Evolutionary conservation across 2,797 vertebrate genomes (phyloP).

Genomic region (Aphelocoma californica): DNA sequence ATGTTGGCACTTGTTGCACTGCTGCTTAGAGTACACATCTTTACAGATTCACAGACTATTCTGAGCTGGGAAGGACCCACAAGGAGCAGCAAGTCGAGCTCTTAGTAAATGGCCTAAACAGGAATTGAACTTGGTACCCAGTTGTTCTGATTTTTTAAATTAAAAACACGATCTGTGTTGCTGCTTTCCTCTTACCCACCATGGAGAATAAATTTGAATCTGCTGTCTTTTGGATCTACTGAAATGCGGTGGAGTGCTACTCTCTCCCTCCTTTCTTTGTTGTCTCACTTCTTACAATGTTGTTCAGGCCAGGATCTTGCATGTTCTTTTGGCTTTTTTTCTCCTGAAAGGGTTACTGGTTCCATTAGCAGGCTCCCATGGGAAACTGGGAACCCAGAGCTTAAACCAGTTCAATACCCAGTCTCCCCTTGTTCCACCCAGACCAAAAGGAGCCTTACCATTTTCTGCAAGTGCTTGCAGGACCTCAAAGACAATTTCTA

Average conservation of each 20-base stretch:
- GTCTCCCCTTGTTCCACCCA: neutral
- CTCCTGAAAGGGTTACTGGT: neutral
- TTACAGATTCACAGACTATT: neutral
- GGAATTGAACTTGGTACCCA: neutral
- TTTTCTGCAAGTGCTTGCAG: constrained; percentile 86
- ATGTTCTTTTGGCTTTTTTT: neutral
- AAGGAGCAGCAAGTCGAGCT: rapidly evolving
- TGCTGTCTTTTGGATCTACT: neutral
- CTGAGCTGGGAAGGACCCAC: neutral
- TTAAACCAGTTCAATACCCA: neutral
- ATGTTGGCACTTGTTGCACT: neutral
- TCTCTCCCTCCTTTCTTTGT: neutral
- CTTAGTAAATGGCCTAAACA: neutral
- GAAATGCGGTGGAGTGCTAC: neutral
- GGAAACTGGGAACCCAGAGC: neutral
- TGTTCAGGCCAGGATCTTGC: neutral
- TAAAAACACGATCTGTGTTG: rapidly evolving
- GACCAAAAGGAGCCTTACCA: constrained; percentile 73
- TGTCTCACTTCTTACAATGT: neutral
- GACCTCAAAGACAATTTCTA: constrained; percentile 87
- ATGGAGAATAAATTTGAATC: neutral
- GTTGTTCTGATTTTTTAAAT: neutral
- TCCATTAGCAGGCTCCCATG: neutral
- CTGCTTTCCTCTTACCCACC: neutral
- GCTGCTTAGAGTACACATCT: neutral